phyloP scores from a whole-genome alignment of 2,888 invertebrate species.

The Hirtodrosophila cameraria region DNA sequence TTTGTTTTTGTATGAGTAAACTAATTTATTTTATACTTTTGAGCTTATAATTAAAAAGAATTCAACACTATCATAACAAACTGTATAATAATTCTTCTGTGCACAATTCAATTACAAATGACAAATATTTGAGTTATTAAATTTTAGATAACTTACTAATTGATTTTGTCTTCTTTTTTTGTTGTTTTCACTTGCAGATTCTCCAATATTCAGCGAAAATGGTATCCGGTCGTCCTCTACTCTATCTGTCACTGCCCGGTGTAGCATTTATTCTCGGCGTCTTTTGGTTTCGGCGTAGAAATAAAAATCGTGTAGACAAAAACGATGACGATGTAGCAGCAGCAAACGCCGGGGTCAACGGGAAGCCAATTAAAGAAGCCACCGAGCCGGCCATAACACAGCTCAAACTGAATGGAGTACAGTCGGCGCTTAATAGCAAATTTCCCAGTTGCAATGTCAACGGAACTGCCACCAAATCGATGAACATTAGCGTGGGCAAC shows the following conservation, averaged over 20 bases:
- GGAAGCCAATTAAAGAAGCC: slow-evolving; percentile 48
- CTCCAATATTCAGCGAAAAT: slow-evolving; percentile 85
- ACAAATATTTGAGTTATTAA: too few relatives aligned
- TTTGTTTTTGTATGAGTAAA: too few relatives aligned
- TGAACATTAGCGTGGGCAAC: slow-evolving; percentile 70
- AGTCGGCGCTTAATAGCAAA: slow-evolving; percentile 44
- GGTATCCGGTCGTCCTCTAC: slow-evolving; percentile 91
- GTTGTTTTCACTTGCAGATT: slow-evolving; percentile 54
- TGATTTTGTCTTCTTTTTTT: not conserved
- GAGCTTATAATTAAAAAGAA: too few relatives aligned
- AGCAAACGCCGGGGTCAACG: slow-evolving; percentile 51
- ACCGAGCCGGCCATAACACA: slow-evolving; percentile 32
- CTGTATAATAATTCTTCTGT: too few relatives aligned
- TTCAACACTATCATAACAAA: too few relatives aligned
- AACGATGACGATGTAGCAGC: slow-evolving; percentile 72
- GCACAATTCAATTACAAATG: too few relatives aligned
- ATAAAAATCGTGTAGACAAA: slow-evolving; percentile 83
- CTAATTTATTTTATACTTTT: too few relatives aligned
- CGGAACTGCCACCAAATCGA: slow-evolving; percentile 59
- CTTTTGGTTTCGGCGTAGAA: slow-evolving; percentile 92
- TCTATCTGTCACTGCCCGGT: slow-evolving; percentile 92
- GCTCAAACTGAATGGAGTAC: slow-evolving; percentile 49
- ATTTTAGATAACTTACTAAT: too few relatives aligned
- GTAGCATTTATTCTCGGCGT: slow-evolving; percentile 91
- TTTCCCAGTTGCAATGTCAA: slow-evolving; percentile 46